phyloP scores from a whole-genome alignment of 2,888 invertebrate species.

The Seira sanloemensis region DNA sequence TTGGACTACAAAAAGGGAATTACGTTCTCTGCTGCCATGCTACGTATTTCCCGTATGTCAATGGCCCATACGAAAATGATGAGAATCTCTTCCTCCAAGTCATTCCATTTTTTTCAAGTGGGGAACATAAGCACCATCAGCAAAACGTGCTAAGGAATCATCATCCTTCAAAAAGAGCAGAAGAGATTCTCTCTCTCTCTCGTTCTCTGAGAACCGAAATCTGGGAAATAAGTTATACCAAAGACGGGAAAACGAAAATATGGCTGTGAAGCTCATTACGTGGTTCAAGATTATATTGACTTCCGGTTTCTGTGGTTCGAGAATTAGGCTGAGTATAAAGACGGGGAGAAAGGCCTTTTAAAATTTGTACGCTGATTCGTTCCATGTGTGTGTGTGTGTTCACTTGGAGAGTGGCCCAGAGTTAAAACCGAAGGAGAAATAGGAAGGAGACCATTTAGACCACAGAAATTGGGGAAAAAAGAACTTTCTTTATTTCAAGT shows the following conservation, averaged over 20 bases:
- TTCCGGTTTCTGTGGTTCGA: conserved; percentile 60
- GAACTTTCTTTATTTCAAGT: conserved; percentile 9
- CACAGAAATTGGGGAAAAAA: background rate
- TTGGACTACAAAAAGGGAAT: conserved; percentile 17
- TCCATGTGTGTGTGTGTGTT: background rate
- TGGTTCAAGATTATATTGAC: conserved; percentile 64
- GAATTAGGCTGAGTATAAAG: conserved; percentile 27
- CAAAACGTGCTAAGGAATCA: conserved; percentile 23
- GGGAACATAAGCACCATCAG: background rate
- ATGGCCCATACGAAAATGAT: conserved; percentile 5
- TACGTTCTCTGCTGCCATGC: background rate
- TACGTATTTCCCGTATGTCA: conserved; percentile 2
- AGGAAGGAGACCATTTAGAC: background rate
- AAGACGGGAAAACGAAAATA: background rate
- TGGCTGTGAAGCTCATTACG: conserved; percentile 50
- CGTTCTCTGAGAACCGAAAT: too few species aligned
- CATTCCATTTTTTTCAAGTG: conserved; percentile 13
- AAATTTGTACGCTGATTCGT: background rate
- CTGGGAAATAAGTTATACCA: too few species aligned
- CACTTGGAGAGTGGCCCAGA: background rate
- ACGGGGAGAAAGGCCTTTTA: conserved; percentile 18
- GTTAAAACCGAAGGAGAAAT: background rate
- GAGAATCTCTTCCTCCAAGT: background rate
- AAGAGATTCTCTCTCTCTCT: too few species aligned
- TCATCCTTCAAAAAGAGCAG: background rate